Evolutionary conservation across 2,797 vertebrate genomes (phyloP).

Genomic region (Menidia menidia): DNA sequence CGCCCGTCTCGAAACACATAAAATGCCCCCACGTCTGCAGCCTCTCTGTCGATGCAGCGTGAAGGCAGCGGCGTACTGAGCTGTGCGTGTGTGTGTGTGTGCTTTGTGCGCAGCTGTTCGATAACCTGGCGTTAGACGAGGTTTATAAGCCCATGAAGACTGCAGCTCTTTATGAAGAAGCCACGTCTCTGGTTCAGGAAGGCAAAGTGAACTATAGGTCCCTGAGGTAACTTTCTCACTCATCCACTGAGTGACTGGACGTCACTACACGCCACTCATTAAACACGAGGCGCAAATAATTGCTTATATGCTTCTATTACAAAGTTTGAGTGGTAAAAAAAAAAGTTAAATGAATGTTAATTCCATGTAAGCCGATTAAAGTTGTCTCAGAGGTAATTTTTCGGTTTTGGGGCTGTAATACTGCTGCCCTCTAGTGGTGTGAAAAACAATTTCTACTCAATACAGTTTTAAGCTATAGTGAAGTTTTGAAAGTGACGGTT

Average conservation of each 20-base stretch:
- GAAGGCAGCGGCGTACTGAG: background rate
- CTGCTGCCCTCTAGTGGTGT: background rate
- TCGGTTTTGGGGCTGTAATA: background rate
- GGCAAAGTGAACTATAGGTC: slow-evolving; percentile 87
- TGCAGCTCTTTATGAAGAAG: slow-evolving; percentile 92
- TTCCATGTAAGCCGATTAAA: background rate
- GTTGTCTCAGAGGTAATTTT: background rate
- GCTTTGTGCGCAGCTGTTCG: slow-evolving; percentile 86
- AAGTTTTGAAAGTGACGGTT: background rate
- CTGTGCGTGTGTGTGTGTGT: slow-evolving; percentile 26
- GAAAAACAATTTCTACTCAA: background rate
- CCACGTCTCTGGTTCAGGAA: slow-evolving; percentile 87
- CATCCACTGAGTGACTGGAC: background rate
- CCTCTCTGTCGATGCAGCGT: background rate
- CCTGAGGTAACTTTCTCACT: slow-evolving; percentile 81
- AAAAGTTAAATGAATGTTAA: background rate
- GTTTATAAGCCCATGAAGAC: slow-evolving; percentile 86
- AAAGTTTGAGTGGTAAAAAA: background rate
- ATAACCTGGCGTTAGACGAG: slow-evolving; percentile 83
- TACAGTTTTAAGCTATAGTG: too few species aligned
- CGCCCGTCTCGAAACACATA: background rate
- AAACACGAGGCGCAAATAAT: background rate
- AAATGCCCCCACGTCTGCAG: background rate
- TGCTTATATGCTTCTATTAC: background rate
- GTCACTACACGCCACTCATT: too few species aligned